Base-by-base conservation (phyloP, 2,797 vertebrate genomes). In the Toxotes lorentzi region DNA sequence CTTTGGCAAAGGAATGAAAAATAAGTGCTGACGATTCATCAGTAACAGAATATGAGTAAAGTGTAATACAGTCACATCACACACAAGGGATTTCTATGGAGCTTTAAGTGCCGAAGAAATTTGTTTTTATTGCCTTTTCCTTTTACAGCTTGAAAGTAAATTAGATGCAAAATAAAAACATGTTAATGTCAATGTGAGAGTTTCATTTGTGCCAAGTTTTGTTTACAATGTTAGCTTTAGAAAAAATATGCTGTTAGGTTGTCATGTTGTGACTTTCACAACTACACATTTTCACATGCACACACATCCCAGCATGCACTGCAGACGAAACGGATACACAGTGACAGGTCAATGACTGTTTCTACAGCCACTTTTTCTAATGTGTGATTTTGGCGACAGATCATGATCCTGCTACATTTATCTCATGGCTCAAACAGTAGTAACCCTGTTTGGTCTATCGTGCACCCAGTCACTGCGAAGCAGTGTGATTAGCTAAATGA, bases 241-340 rank as follows among this genome's bases (percentile, higher is more conserved):
- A 65, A 56, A 56, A 85, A 79, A 76, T 68, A 67, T 40, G 35
- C 35, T 58, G 8, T 62, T 3, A 8, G 60, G 41, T 66, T 66
- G 43, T 45, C 0, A 23, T 58, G 60, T 32, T 65, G 0, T 27
- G 34, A 57, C 56, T 66, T 61, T 30, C 27, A 43, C 35, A 43
- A 54, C 41, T 43, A 50, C 41, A 56, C 8, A 45, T 50, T 11
- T 23, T 19, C 66, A 61, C 40, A 11, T 24, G 35, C 45, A 32
- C 41, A 24, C 21, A 40, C 38, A 56, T 50, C 38, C 54, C 53
- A 12, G 41, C 27, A 68, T 41, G 43, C 70, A 68, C 63, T 7
- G 17, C 32, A 59, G 21, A 60, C 48, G 11, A 58, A 47, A 67
- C 8, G 35, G 24, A 75, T 2, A 32, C 14, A 48, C 2, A 32